A percentile compares a stretch with the other conserved stretches of the same genome.
These are phyloP conservation scores for Hypsibius dujardini DNA, from an alignment of 1,140 invertebrate species.

Conservation along the genomic window DNA sequence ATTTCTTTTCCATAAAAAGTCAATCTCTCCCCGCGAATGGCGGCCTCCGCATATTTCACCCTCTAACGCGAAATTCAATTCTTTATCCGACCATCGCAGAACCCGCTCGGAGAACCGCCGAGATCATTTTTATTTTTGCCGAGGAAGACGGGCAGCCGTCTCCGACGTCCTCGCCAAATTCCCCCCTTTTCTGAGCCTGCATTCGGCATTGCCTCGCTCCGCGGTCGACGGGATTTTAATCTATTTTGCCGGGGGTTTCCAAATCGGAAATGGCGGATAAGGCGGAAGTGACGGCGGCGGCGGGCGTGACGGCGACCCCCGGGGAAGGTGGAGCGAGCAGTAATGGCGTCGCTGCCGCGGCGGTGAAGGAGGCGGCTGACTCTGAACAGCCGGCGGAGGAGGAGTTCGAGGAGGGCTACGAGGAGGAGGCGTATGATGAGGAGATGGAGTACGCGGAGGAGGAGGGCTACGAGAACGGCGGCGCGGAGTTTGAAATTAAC, in stretches of 20 bases:
- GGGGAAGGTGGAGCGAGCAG: background rate
- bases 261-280: constrained; percentile 1
- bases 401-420: background rate
- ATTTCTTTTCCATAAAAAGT: too few species aligned
- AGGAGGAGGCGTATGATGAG: background rate
- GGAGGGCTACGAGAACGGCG: background rate
- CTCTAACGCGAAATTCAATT: too few species aligned
- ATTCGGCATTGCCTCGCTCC: too few species aligned
- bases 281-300: background rate
- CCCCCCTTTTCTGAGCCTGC: too few species aligned
- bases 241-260: background rate
- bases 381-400: background rate
- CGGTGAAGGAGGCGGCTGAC: background rate
- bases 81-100: too few species aligned
- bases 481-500: background rate
- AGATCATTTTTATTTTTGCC: too few species aligned
- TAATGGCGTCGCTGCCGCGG: background rate
- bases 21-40: too few species aligned
- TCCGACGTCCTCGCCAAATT: too few species aligned
- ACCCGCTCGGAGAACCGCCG: too few species aligned
- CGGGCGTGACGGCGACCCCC: background rate
- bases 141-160: too few species aligned
- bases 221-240: constrained; percentile 4
- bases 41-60: too few species aligned
- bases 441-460: background rate